These are phyloP conservation scores for Oophaga sylvatica DNA, from an alignment of 2,797 vertebrate species.

Conservation along the genomic window DNA sequence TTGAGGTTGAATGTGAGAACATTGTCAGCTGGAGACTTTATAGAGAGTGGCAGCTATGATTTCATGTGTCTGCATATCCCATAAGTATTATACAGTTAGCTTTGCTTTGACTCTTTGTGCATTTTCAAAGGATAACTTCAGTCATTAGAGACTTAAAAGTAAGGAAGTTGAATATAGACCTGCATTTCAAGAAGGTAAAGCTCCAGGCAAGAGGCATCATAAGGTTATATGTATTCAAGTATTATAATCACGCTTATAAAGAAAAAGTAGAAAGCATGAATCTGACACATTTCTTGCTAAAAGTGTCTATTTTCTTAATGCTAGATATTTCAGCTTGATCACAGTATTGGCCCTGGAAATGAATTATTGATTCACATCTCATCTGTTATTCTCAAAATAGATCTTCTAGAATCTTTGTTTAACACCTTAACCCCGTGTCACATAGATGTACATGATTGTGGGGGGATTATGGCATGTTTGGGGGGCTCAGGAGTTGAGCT, in stretches of 20 bases:
- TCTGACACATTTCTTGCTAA: neutral
- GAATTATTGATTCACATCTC: neutral
- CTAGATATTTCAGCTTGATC: neutral
- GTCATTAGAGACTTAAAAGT: slow-evolving; percentile 13
- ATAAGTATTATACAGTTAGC: neutral
- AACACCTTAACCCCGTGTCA: too few relatives aligned
- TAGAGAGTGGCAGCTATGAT: slow-evolving; percentile 13
- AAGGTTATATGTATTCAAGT: slow-evolving; percentile 2
- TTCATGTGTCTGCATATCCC: neutral
- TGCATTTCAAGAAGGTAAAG: slow-evolving; percentile 7
- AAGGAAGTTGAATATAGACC: neutral
- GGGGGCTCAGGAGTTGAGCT: too few relatives aligned
- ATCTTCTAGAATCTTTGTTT: neutral
- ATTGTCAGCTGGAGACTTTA: neutral
- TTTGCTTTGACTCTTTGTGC: neutral
- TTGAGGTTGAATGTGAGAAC: neutral
- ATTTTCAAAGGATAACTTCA: slow-evolving; percentile 6
- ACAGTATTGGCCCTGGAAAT: neutral
- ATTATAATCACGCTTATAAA: slow-evolving; percentile 4
- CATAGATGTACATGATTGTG: too few relatives aligned
- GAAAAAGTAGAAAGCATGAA: neutral
- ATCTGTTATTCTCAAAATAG: neutral
- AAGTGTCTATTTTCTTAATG: neutral
- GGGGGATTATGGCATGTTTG: too few relatives aligned
- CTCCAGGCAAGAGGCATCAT: neutral